A percentile compares a stretch with the other conserved stretches of the same genome.
These are phyloP conservation scores for Typhlomys cinereus DNA, from an alignment of 2,113 vertebrate genomes.

Conservation along the genomic window DNA sequence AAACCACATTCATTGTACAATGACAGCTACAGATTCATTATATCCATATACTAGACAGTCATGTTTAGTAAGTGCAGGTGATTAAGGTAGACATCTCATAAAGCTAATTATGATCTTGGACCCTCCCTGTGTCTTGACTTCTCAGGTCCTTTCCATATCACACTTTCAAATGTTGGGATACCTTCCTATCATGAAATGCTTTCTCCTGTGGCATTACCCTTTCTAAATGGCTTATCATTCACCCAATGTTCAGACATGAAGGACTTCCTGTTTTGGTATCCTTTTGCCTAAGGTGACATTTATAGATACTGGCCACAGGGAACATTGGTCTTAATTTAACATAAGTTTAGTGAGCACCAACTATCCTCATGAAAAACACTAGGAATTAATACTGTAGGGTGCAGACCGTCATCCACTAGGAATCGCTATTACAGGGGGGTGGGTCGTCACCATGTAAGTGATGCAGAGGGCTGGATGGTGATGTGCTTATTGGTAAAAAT, in stretches of 20 bases:
- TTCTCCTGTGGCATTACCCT: not conserved
- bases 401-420: no score
- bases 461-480: no score
- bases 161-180: not conserved
- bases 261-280: not conserved
- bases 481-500: not conserved
- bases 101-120: accelerated
- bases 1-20: not conserved
- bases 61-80: not conserved
- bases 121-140: not conserved
- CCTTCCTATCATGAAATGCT: not conserved
- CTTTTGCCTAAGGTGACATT: not conserved
- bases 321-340: not conserved
- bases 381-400: not conserved
- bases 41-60: not conserved
- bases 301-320: not conserved
- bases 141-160: not conserved
- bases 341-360: not conserved
- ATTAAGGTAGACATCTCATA: not conserved
- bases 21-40: not conserved
- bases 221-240: not conserved
- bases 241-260: not conserved
- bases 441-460: not conserved
- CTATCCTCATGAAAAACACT: not conserved
- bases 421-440: no score